Conservation (phyloP, 2,888 invertebrate genomes). For the Acanthopleura granulata region DNA sequence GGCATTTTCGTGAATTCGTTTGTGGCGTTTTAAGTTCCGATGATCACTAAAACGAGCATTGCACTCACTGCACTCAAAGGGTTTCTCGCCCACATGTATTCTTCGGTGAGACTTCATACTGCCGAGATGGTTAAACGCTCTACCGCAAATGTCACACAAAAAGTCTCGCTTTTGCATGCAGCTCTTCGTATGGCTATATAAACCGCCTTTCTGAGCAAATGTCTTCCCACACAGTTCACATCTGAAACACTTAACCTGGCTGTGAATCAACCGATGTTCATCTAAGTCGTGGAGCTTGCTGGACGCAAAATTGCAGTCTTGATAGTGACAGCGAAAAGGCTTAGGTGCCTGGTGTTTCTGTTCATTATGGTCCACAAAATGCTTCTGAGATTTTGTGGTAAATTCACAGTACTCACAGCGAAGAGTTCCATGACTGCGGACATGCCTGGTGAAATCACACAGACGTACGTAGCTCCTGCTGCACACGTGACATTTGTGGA, state of each 20-base stretch:
- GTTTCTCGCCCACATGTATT: conserved; percentile 49
- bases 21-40: conserved; percentile 51
- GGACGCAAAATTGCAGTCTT: conserved; percentile 41
- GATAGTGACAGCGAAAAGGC: conserved; percentile 43
- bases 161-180: conserved; percentile 44
- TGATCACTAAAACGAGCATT: conserved; percentile 50
- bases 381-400: conserved; percentile 32
- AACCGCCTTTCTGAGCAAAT: conserved; percentile 43
- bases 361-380: conserved; percentile 37
- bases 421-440: conserved; percentile 38
- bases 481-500: conserved; percentile 41
- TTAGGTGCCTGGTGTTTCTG: conserved; percentile 37
- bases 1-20: conserved; percentile 41
- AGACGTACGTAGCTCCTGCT: conserved; percentile 37
- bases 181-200: conserved; percentile 40
- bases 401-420: conserved; percentile 40
- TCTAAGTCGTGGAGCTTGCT: conserved; percentile 41
- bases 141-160: conserved; percentile 51
- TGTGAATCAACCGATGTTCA: conserved; percentile 47
- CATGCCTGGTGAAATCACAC: conserved; percentile 44
- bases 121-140: conserved; percentile 46
- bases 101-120: conserved; percentile 40
- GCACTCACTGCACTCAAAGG: conserved; percentile 45
- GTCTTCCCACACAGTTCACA: conserved; percentile 48
- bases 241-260: conserved; percentile 37